These are phyloP conservation scores for Sminthurinus signatus DNA, from an alignment of 1,140 invertebrate genomes.

Conservation along the genomic window DNA sequence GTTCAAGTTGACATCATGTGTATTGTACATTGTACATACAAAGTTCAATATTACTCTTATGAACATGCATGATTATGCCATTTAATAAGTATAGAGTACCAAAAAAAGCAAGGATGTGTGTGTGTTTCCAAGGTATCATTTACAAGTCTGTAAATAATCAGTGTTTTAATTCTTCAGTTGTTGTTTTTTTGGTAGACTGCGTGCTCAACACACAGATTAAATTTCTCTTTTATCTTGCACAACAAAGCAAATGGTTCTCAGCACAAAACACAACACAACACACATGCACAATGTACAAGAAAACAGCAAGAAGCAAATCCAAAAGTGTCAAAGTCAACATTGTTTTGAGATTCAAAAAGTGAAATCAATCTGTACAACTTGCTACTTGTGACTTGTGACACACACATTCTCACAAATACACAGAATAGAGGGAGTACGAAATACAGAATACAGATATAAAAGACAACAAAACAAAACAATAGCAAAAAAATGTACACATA, in stretches of 20 bases:
- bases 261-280: too few relatives aligned
- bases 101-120: neutral
- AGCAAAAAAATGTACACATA: too few relatives aligned
- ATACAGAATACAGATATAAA: too few relatives aligned
- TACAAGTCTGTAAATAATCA: slow-evolving; percentile 17
- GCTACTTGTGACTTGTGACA: neutral
- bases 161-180: slow-evolving; percentile 1
- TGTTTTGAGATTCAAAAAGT: neutral
- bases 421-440: too few relatives aligned
- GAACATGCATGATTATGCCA: too few relatives aligned
- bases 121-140: slow-evolving; percentile 10
- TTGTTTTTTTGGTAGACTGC: slow-evolving; percentile 16
- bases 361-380: slow-evolving; percentile 4
- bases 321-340: slow-evolving; percentile 9
- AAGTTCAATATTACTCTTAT: too few relatives aligned
- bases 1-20: too few relatives aligned
- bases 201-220: slow-evolving; percentile 10
- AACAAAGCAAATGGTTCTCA: slow-evolving; percentile 14
- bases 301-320: too few relatives aligned
- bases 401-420: neutral
- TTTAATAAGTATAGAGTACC: too few relatives aligned
- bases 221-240: slow-evolving; percentile 16
- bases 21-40: too few relatives aligned
- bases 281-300: too few relatives aligned
- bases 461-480: too few relatives aligned